Conservation (phyloP, 2,113 vertebrate species). For the Aptenodytes forsteri region DNA sequence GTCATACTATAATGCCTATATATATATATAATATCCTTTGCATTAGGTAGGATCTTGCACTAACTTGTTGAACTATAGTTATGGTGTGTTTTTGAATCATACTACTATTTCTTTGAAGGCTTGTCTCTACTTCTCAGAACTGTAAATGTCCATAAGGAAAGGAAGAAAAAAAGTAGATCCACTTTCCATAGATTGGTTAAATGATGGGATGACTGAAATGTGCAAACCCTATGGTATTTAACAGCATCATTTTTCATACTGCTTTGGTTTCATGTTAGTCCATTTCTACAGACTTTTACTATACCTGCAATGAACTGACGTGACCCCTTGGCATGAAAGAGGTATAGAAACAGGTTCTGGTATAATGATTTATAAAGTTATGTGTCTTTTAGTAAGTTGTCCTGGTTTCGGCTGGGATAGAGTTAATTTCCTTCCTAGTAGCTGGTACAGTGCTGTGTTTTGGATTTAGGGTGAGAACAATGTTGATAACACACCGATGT, state of each 20-base stretch:
- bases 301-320: not conserved
- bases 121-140: not conserved
- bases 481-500: too few species aligned
- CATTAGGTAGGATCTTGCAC: not conserved
- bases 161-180: not conserved
- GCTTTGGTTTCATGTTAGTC: not conserved
- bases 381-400: not conserved
- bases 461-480: too few species aligned
- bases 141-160: not conserved
- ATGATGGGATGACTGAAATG: not conserved
- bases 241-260: not conserved
- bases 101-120: not conserved
- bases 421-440: too few species aligned
- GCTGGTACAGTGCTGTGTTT: too few species aligned
- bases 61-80: not conserved
- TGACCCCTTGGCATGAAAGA: not conserved
- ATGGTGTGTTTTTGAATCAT: not conserved
- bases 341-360: not conserved
- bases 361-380: not conserved
- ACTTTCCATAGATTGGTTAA: not conserved
- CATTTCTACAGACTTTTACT: not conserved
- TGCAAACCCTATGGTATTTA: not conserved
- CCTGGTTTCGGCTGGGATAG: too few species aligned
- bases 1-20: not conserved
- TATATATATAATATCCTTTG: accelerated